Base-by-base conservation (phyloP, 2,113 vertebrate species). In the Corvus moneduloides region DNA sequence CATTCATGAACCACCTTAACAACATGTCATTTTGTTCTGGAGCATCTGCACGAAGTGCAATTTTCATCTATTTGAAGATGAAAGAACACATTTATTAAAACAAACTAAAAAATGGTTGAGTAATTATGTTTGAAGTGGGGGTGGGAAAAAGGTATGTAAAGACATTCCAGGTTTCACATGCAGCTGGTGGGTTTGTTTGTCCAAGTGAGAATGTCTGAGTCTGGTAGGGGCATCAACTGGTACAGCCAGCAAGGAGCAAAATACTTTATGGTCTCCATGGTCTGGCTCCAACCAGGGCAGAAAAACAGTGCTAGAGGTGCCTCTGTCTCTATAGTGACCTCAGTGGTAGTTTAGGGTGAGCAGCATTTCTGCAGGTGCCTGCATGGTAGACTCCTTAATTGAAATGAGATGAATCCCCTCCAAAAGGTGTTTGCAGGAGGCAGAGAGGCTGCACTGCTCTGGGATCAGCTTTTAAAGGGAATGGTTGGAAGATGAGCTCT, bases 1-100 rank as follows among this genome's bases (percentile, higher is more conserved):
- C n/a, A 21, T 68, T 86, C 66, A 69, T 74, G 73, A 80, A 71
- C 66, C 11, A 33, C 39, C 43, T 88, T 63, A 83, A 75, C 32
- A 74, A 43, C 55, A 20, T 71, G 51, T 52, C 30, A 32, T 79
- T 95, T 87, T 87, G 43, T 85, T 83, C 76, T 80, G 39, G 76
- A 79, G 37, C 56, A 69, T 44, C 67, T 62, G 68, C 37, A 27
- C 8, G 2, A 69, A 79, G 27, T 52, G 51, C 30, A 13, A 41
- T 87, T 94, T 87, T 56, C 33, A 12, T 91, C 41, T 72, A 22
- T 71, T 58, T 62, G 66, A 81, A 87, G 61, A 80, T 17, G 28
- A 75, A 92, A 94, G 35, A 71, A 37, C 1, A 1, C 16, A 39
- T 16, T 82, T 77, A 5, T 44, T 71, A 56, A 56, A 26, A 58